Percentiles rank a stretch among this genome's conserved stretches.
These are phyloP conservation scores for Caranx ignobilis DNA, from an alignment of 2,113 vertebrate species.

Conservation along the genomic window DNA sequence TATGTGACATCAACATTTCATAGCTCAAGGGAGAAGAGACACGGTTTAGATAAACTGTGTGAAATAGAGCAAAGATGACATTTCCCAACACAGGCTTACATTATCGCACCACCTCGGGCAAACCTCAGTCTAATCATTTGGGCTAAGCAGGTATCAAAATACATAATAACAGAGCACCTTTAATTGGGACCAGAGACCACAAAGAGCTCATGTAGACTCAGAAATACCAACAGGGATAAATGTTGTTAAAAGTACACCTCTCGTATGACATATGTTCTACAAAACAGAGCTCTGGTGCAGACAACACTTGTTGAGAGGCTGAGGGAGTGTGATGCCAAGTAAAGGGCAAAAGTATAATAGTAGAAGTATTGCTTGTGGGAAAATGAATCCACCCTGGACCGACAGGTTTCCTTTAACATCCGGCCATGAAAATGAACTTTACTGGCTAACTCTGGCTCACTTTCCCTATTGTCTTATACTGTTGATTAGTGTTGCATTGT, in stretches of 20 bases:
- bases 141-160: slow-evolving; percentile 61
- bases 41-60: slow-evolving; percentile 31
- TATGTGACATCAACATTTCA: slow-evolving; percentile 51
- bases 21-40: slow-evolving; percentile 42
- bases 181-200: slow-evolving; percentile 60
- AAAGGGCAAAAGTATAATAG: slow-evolving; percentile 5
- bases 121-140: slow-evolving; percentile 35
- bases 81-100: slow-evolving; percentile 21
- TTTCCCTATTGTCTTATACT: too few relatives aligned
- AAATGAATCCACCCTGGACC: neutral
- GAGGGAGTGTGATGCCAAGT: slow-evolving; percentile 19
- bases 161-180: slow-evolving; percentile 65
- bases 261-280: slow-evolving; percentile 36
- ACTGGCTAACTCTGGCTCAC: too few relatives aligned
- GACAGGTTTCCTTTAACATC: too few relatives aligned
- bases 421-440: too few relatives aligned
- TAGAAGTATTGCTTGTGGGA: slow-evolving; percentile 23
- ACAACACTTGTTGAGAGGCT: slow-evolving; percentile 8
- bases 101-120: slow-evolving; percentile 48
- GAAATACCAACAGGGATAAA: slow-evolving; percentile 46
- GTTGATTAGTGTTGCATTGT: too few relatives aligned
- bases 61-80: slow-evolving; percentile 35
- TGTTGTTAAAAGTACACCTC: slow-evolving; percentile 37
- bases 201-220: slow-evolving; percentile 25
- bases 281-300: slow-evolving; percentile 26